A percentile compares a stretch with the other conserved stretches of the same genome.
These are phyloP conservation scores for Eupithecia vulgata DNA, from an alignment of 2,888 invertebrate species.

Conservation along the genomic window DNA sequence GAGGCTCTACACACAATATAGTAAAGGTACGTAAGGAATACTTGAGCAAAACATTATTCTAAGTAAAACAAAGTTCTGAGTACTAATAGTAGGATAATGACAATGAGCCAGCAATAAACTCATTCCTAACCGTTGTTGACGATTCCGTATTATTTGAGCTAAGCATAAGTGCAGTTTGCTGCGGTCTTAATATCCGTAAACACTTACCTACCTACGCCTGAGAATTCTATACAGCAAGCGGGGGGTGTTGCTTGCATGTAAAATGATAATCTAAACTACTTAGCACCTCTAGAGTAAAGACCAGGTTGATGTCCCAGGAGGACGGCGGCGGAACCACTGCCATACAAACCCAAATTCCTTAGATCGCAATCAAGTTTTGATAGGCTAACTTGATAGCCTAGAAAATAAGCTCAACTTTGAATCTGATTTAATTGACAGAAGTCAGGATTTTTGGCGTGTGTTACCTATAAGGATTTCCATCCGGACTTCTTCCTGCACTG, in stretches of 20 bases:
- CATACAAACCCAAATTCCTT: no score
- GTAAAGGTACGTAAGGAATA: not conserved
- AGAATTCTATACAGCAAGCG: not conserved
- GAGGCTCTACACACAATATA: not conserved
- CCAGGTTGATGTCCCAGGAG: not conserved
- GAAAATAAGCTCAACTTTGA: no score
- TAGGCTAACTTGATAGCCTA: no score
- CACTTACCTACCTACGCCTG: not conserved
- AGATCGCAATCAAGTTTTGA: no score
- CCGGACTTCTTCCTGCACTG: no score
- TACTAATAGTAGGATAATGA: slow-evolving; percentile 22
- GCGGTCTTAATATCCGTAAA: not conserved
- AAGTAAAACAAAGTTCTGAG: slow-evolving; percentile 13
- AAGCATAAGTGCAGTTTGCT: not conserved
- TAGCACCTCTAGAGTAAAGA: not conserved
- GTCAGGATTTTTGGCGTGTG: no score
- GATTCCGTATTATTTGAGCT: not conserved
- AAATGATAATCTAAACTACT: not conserved
- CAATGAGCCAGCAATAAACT: slow-evolving; percentile 8
- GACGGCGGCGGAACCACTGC: no score
- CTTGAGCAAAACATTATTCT: slow-evolving; percentile 27
- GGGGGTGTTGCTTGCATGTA: not conserved
- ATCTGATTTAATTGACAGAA: not conserved
- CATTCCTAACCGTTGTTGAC: not conserved
- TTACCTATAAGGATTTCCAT: no score